Evolutionary conservation across 2,888 invertebrate genomes (phyloP), one percentile per base, ranked within the genome.

Genomic region (Taenaris catops): DNA sequence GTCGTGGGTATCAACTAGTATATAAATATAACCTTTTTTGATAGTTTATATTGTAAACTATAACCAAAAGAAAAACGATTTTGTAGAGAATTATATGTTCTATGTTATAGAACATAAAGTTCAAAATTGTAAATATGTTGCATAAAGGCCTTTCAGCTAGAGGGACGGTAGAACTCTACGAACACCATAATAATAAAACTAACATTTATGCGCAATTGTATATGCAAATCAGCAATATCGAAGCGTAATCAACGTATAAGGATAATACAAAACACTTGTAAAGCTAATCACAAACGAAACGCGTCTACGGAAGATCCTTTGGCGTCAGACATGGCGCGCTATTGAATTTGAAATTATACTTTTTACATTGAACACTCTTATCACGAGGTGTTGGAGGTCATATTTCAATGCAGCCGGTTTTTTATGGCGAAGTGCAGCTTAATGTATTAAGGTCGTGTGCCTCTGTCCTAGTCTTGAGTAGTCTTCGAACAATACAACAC

Each of bases 291-390:
- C 24, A 33, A 26, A 27, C 27, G 7, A 33, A 34, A 27, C 39
- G 34, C 40, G 46, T 43, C 36, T 27, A 31, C 49, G 55, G 49
- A 53, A 49, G 48, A 50, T 48, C 44, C 52, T 52, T 44, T 40
- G 11, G 20, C 31, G 24, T 38, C 32, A 31, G 26, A 41, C 36
- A 34, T 34, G 31, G 41, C 25, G 34, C 34, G 28, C 23, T 37
- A 44, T 45, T 41, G 39, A 47, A 47, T 49, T 46, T 46, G 25
- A 38, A 40, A 38, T 34, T 20, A 19, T 10, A 11, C 8, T 16
- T 28, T 39, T 16, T 14, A 24, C 34, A 21, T 25, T 41, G 12
- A 32, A 33, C 18, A 21, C 21, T 11, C 44, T 36, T 51, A 46
- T 14, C 16, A 24, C 37, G 8, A 38, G 8, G 33, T 1, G 3